Evolutionary conservation across 2,797 vertebrate species (phyloP).

Genomic region (Tapera naevia): DNA sequence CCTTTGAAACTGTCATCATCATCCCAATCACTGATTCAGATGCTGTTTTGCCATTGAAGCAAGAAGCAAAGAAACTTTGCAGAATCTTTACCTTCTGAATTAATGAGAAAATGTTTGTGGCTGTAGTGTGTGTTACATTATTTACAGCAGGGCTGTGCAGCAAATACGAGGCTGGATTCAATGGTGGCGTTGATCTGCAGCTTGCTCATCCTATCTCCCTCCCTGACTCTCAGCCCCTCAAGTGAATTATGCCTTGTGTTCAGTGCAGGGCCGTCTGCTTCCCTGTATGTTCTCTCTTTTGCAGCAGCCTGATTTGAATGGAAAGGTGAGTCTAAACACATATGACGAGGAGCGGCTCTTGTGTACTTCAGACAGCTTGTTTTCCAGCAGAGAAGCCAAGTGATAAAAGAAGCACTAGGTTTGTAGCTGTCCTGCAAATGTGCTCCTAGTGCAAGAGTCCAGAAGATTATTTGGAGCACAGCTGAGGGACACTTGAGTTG

Average conservation of each 20-base stretch:
- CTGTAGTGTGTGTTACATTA: neutral
- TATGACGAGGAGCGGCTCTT: neutral
- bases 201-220: slow-evolving; percentile 4
- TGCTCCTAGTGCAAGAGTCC: neutral
- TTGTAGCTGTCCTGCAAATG: neutral
- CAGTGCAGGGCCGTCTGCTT: slow-evolving; percentile 31
- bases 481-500: neutral
- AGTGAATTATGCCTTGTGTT: slow-evolving; percentile 34
- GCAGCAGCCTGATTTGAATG: slow-evolving; percentile 8
- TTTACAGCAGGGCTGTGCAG: neutral
- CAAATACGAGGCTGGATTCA: neutral
- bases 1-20: neutral
- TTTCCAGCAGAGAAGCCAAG: neutral
- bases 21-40: neutral
- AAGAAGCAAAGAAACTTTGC: neutral
- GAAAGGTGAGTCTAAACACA: slow-evolving; percentile 43
- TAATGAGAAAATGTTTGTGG: rapidly evolving
- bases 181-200: neutral
- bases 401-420: rapidly evolving
- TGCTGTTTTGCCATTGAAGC: neutral
- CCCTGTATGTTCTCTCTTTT: neutral
- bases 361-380: neutral
- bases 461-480: neutral
- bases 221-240: neutral
- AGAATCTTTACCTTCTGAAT: neutral